A percentile compares a stretch with the other conserved stretches of the same genome.
These are phyloP conservation scores for Arrhamphus sclerolepis DNA, from an alignment of 2,797 vertebrate genomes.

Conservation along the genomic window DNA sequence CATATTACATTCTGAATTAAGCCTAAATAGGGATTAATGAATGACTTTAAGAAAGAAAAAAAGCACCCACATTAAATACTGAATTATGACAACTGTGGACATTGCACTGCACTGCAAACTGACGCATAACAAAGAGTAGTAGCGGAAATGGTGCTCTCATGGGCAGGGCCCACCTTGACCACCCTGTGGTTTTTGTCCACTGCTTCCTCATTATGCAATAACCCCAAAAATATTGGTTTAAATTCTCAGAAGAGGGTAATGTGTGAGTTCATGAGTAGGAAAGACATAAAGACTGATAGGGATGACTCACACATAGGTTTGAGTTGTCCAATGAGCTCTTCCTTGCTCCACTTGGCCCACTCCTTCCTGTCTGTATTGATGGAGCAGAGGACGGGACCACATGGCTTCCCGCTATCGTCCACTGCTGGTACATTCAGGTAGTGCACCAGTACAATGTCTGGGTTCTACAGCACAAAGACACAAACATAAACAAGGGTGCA, in stretches of 20 bases:
- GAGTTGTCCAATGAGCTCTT: slow-evolving; percentile 96
- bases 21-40: not conserved
- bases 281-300: slow-evolving; percentile 3
- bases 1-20: no score
- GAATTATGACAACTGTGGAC: no score
- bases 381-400: slow-evolving; percentile 94
- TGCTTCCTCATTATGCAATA: slow-evolving; percentile 20
- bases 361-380: slow-evolving; percentile 99
- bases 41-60: not conserved
- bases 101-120: no score
- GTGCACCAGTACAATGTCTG: slow-evolving; percentile 97
- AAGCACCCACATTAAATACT: no score
- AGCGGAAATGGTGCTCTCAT: not conserved
- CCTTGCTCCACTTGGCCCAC: slow-evolving; percentile 98
- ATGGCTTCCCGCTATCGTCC: slow-evolving; percentile 96
- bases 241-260: slow-evolving; percentile 33
- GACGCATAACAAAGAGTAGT: no score
- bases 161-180: not conserved
- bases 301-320: slow-evolving; percentile 96
- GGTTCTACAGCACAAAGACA: slow-evolving; percentile 83
- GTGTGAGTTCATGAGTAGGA: slow-evolving; percentile 21
- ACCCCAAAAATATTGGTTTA: slow-evolving; percentile 42
- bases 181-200: not conserved
- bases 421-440: slow-evolving; percentile 98
- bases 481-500: slow-evolving; percentile 35